Evolutionary conservation across 2,888 invertebrate genomes (phyloP), one percentile per base, ranked within the genome.

Genomic region (Rhogogaster chlorosoma): DNA sequence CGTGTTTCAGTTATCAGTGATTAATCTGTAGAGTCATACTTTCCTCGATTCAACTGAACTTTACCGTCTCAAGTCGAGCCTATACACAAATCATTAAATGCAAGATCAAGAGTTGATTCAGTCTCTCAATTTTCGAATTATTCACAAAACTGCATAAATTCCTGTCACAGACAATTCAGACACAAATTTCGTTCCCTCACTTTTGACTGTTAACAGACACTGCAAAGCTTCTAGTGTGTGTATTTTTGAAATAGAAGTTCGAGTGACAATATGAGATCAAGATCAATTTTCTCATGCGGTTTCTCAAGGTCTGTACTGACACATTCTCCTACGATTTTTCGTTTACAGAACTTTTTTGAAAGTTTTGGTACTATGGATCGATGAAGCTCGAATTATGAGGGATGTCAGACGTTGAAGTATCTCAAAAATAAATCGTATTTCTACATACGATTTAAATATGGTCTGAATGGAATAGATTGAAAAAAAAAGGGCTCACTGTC

Each of bases 251-350:
- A 38, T 71, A 71, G n/a, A 38, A 38, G 71, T 71, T 71, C 22
- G 10, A 36, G 36, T 22, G 42, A 26, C 42, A 42, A 71, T 32
- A 18, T 12, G 38, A 42, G 71, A 71, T 71, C 38, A 71, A 42
- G 71, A 71, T 71, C 38, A 71, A 38, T 71, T 71, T 71, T 32
- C 70, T 38, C n/a, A n/a, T 71, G 70, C n/a, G 70, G 70, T 71
- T 71, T 22, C 32, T 38, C 38, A 71, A 71, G 70, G 70, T 36
- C 70, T 38, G 36, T 2, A 7, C 18, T n/a, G 38, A 71, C 7
- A 36, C 9, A 32, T 71, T 71, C 26, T 10, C 38, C 6, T 10
- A 4, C 42, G 18, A 22, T 22, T 26, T 42, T 38, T 71, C 38
- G n/a, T 71, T 42, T 67, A 6, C 29, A 32, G 29, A 61, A 22